A percentile compares a stretch with the other conserved stretches of the same genome.
Conservation (phyloP, 2,888 invertebrate species). For the Zygothrica quintamaculata region DNA sequence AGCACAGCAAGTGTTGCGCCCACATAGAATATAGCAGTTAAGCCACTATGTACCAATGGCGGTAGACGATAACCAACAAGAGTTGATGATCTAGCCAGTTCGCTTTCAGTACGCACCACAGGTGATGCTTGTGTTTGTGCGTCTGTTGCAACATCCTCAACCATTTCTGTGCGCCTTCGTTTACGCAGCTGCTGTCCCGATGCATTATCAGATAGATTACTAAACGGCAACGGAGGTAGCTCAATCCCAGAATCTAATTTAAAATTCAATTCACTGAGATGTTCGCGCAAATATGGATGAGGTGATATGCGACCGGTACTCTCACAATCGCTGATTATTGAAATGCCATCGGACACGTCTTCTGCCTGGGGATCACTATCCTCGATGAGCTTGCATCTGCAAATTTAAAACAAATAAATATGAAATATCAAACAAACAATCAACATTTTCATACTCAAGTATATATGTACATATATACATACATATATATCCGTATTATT, state of each 20-base stretch:
- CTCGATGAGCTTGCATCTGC: constrained; percentile 46
- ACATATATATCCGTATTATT: too few relatives aligned
- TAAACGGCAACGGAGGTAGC: constrained; percentile 24
- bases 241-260: constrained; percentile 34
- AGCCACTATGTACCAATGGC: constrained; percentile 61
- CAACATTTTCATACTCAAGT: too few relatives aligned
- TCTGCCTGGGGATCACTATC: constrained; percentile 64
- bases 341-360: constrained; percentile 84
- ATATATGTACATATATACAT: too few relatives aligned
- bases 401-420: not conserved
- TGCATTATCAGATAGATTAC: not conserved
- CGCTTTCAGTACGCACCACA: not conserved
- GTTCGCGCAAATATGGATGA: constrained; percentile 72
- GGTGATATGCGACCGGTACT: constrained; percentile 82
- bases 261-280: constrained; percentile 69
- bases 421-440: too few relatives aligned
- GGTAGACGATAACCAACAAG: constrained; percentile 31
- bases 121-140: constrained; percentile 11
- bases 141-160: constrained; percentile 5
- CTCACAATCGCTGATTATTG: constrained; percentile 84
- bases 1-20: constrained; percentile 70
- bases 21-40: constrained; percentile 77
- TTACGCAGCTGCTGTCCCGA: constrained; percentile 10
- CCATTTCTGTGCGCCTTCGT: constrained; percentile 16
- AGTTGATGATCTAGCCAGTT: not conserved